Base-by-base conservation (phyloP, 2,113 vertebrate genomes). In the Podarcis muralis region DNA sequence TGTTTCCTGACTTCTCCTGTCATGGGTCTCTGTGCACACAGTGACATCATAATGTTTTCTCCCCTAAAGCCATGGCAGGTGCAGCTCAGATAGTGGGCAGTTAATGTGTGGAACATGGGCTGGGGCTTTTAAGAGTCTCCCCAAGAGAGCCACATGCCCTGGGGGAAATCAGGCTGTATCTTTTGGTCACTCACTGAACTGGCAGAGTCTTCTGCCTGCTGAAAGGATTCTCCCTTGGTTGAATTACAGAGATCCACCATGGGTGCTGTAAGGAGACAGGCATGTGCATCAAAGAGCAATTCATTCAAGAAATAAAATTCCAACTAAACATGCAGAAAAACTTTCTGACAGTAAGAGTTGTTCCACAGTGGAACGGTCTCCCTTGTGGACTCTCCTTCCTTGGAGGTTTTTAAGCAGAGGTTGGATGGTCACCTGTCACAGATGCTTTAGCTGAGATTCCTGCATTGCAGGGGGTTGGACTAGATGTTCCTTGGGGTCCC, bases 241-340 rank as follows among this genome's bases (percentile, higher is more conserved):
- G 75, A 30, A 48, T 37, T 66, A 22, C 27, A 57, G 83, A 57
- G 68, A 16, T 88, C 81, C 82, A 78, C 81, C 87, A 84, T 88
- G 74, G 82, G 32, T 53, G 72, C 87, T 88, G 40, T 53, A 32
- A 40, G 65, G 43, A 88, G 83, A 88, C 22, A 88, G 23, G 76
- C 22, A 68, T 18, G 37, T 43, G 30, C 7, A 35, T 66, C 62
- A 83, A 75, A 88, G 37, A 32, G 30, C 30, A 27, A 76, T 53
- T 18, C 32, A 12, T 71, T 11, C 48, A 53, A 53, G 11, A 53
- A 53, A 53, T 53, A 11, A 53, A 53, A 53, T 53, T 53, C 48
- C 48, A 53, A 53, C 48, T 53, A 53, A 53, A 53, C 48, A 53
- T 12, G 48, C 9, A 11, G 11, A 53, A 53, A 53, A 53, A 53